These are phyloP conservation scores for Diuraphis noxia DNA, from an alignment of 1,140 invertebrate species.

Conservation along the genomic window DNA sequence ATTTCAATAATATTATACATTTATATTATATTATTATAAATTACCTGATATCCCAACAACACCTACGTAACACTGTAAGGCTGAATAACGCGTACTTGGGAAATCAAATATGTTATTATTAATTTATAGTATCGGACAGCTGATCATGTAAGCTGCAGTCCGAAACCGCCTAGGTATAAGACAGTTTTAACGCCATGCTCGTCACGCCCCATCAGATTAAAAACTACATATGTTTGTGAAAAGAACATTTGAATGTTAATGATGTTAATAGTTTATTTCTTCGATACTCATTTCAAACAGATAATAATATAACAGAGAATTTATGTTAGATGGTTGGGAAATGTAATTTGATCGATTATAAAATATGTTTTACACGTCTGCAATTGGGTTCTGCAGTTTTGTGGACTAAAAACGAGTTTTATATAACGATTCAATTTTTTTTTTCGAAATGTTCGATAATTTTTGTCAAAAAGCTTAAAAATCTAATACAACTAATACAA, in stretches of 20 bases:
- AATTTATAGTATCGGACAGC: background rate
- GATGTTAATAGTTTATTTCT: slow-evolving; percentile 10
- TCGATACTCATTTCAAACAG: background rate
- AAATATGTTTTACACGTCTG: background rate
- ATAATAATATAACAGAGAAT: background rate
- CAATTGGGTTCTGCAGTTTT: background rate
- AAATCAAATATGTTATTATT: background rate
- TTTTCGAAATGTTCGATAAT: background rate
- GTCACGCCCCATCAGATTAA: background rate
- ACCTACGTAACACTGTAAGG: background rate
- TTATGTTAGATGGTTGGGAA: background rate
- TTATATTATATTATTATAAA: background rate
- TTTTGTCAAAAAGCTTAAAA: too few species aligned
- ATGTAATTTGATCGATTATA: slow-evolving; percentile 15
- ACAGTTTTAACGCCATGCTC: background rate
- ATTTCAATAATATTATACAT: too few species aligned
- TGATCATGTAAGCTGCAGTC: background rate
- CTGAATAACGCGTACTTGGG: background rate
- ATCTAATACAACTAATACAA: too few species aligned
- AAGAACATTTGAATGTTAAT: slow-evolving; percentile 1
- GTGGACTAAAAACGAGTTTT: background rate
- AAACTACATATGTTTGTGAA: slow-evolving; percentile 8
- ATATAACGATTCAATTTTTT: background rate
- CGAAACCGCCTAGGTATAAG: background rate
- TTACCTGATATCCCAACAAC: background rate